phyloP scores from a whole-genome alignment of 2,113 vertebrate species.

The Myotis brandtii region DNA sequence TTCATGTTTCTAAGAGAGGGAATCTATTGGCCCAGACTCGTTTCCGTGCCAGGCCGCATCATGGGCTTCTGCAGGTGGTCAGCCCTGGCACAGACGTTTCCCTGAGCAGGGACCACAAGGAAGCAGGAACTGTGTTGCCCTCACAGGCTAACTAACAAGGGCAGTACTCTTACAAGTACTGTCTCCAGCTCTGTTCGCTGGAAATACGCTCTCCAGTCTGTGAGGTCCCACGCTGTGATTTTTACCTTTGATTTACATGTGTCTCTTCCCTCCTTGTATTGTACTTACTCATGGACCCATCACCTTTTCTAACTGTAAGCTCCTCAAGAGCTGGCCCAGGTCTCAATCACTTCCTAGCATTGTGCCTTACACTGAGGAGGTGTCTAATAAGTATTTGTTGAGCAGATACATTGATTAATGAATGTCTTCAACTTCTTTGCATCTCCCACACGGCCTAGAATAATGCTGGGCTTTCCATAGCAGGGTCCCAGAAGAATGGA shows the following conservation, averaged over 20 bases:
- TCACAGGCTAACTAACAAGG: neutral
- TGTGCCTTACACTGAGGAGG: neutral
- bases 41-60: neutral
- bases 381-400: neutral
- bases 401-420: neutral
- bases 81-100: neutral
- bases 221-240: neutral
- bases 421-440: neutral
- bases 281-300: neutral
- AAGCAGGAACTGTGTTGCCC: neutral
- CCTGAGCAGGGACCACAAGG: neutral
- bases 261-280: neutral
- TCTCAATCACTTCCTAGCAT: neutral
- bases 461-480: conserved; percentile 10
- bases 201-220: neutral
- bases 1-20: neutral
- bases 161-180: neutral
- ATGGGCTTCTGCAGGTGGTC: neutral
- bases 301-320: neutral
- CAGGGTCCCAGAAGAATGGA: neutral
- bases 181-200: neutral
- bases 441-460: neutral
- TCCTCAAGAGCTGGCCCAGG: neutral
- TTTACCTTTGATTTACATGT: neutral
- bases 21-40: neutral